A percentile compares a stretch with the other conserved stretches of the same genome.
Conservation (phyloP, 2,797 vertebrate species). For the Vireo griseus region DNA sequence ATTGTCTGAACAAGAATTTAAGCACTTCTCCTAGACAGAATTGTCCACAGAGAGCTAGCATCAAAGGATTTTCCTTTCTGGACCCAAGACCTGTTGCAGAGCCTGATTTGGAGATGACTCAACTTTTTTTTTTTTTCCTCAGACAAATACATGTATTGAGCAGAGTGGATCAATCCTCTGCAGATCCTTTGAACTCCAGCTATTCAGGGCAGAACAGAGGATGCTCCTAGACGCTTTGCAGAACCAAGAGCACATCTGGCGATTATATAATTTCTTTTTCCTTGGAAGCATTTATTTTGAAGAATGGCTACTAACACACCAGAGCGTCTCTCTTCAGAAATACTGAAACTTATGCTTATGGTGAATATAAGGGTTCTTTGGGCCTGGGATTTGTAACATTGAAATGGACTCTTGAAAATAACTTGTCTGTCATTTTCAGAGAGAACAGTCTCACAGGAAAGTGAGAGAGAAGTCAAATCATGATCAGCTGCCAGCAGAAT, state of each 20-base stretch:
- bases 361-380: background rate
- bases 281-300: background rate
- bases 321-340: background rate
- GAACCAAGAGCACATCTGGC: background rate
- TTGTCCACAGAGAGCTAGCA: background rate
- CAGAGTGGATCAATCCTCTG: background rate
- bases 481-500: background rate
- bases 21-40: background rate
- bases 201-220: background rate
- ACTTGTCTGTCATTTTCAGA: background rate
- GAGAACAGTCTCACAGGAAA: background rate
- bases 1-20: background rate
- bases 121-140: background rate
- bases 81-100: background rate
- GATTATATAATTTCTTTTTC: background rate
- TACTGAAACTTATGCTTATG: background rate
- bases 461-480: background rate
- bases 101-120: background rate
- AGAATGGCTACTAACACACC: background rate
- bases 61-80: background rate
- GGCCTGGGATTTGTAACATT: background rate
- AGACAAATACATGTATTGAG: background rate
- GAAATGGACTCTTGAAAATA: background rate
- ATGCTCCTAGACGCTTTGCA: background rate
- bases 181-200: background rate